Evolutionary conservation across 2,113 vertebrate species (phyloP).

Genomic region (Helogale parvula): DNA sequence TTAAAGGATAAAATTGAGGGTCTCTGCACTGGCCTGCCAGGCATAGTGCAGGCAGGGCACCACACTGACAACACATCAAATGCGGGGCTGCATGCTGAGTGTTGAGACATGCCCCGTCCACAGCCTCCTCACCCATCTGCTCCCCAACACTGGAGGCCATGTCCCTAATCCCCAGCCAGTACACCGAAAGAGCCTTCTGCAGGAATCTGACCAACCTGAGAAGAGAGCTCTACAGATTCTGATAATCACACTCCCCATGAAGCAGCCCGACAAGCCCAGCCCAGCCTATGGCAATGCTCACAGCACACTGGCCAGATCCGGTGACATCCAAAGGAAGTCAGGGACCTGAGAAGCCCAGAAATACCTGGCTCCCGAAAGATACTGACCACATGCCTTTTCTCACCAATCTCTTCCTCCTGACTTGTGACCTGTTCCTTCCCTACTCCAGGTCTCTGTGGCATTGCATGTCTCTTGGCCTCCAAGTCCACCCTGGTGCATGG

Average conservation of each 20-base stretch:
- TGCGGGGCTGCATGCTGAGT: neutral
- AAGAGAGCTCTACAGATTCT: neutral
- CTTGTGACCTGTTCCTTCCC: neutral
- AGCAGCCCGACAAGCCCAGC: rapidly evolving
- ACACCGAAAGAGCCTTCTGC: neutral
- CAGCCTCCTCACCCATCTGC: neutral
- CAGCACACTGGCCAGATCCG: neutral
- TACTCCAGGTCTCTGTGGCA: neutral
- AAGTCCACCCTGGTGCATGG: neutral
- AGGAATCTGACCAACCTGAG: neutral
- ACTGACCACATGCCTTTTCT: neutral
- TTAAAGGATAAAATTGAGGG: neutral
- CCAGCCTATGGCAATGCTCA: neutral
- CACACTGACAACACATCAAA: neutral
- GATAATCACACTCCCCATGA: neutral
- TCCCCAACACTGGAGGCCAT: neutral
- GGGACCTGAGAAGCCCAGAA: neutral
- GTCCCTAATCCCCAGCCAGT: neutral
- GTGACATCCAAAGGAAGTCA: neutral
- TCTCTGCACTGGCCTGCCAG: neutral
- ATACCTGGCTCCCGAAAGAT: neutral
- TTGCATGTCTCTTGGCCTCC: neutral
- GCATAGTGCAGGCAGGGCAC: neutral
- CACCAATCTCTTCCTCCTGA: neutral
- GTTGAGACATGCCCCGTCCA: neutral